phyloP scores from a whole-genome alignment of 2,113 vertebrate species.

The Hippocampus abdominalis region DNA sequence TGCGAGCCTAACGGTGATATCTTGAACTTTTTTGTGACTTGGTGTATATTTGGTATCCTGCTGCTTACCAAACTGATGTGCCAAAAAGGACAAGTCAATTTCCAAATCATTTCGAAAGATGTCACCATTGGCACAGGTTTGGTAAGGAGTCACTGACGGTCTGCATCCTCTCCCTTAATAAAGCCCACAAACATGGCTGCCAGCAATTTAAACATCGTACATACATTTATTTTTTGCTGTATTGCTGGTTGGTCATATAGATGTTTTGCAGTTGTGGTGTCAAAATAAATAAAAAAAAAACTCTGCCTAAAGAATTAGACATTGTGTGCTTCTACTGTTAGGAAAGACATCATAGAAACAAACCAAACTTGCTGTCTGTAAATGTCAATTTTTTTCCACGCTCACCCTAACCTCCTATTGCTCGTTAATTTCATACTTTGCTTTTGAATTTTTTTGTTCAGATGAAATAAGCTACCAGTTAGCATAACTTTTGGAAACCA shows the following conservation, averaged over 20 bases:
- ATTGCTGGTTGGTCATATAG: background rate
- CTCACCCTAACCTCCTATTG: background rate
- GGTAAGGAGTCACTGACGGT: slow-evolving; percentile 35
- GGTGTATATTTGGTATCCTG: background rate
- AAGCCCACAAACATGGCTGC: slow-evolving; percentile 32
- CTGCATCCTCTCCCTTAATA: background rate
- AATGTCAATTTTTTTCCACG: background rate
- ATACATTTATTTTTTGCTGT: slow-evolving; percentile 12
- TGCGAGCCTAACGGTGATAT: background rate
- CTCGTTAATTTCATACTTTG: background rate
- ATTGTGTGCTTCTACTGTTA: background rate
- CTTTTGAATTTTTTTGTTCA: background rate
- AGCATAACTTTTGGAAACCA: background rate
- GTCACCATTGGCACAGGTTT: slow-evolving; percentile 25
- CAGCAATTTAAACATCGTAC: slow-evolving; percentile 22
- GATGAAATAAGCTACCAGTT: background rate
- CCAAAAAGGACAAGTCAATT: slow-evolving; percentile 24
- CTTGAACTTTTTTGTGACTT: background rate
- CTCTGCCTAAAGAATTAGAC: background rate
- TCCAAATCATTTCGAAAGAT: slow-evolving; percentile 1
- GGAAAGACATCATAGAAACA: background rate
- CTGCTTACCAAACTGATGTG: slow-evolving; percentile 50
- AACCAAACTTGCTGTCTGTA: background rate
- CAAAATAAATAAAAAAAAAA: background rate
- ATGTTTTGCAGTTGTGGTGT: slow-evolving; percentile 1